Evolutionary conservation across 2,113 vertebrate genomes (phyloP), one percentile per base, ranked within the genome.

Genomic region (Xiphophorus couchianus): DNA sequence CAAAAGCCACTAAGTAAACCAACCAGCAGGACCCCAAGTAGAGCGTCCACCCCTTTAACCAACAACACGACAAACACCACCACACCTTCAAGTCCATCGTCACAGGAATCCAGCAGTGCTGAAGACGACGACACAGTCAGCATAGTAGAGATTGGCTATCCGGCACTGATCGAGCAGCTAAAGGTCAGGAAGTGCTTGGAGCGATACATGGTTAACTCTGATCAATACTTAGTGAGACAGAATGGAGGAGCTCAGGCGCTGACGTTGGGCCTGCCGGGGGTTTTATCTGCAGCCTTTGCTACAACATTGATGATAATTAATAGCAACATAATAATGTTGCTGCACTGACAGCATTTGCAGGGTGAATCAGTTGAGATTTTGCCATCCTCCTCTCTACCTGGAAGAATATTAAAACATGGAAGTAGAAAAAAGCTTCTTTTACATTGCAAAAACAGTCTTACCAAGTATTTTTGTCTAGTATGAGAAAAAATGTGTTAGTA

Each of bases 71-170:
- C 77, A 0, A 2, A 69, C n/a, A 77, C 68, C 3, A 25, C 78
- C 58, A 8, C 61, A 54, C 42, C 78, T 37, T 25, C 73, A 48
- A 62, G 69, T 31, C 69, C 33, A 66, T 67, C 78, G 48, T 37
- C 65, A 19, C 71, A 61, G 73, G 29, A 14, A 22, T 7, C 62
- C 44, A 48, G 44, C 17, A 48, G 44, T 17, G 58, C 15, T 14
- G 84, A 82, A 8, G 77, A 83, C 11, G 71, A 80, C 11, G 85
- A 85, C 2, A 89, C 89, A 1, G 93, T 95, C 31, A 93, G 92
- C 85, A 91, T 95, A 62, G 62, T 92, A 79, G 94, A 94, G 77
- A 94, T 94, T 1, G 94, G 93, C 42, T 95, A 94, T 69, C 94
- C 94, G 0, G 92, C 87, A 17, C 86, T 95, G 71, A 93, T 95